Evolutionary conservation across 2,888 invertebrate genomes (phyloP), one percentile per base, ranked within the genome.

Genomic region (Dorcus hopei): DNA sequence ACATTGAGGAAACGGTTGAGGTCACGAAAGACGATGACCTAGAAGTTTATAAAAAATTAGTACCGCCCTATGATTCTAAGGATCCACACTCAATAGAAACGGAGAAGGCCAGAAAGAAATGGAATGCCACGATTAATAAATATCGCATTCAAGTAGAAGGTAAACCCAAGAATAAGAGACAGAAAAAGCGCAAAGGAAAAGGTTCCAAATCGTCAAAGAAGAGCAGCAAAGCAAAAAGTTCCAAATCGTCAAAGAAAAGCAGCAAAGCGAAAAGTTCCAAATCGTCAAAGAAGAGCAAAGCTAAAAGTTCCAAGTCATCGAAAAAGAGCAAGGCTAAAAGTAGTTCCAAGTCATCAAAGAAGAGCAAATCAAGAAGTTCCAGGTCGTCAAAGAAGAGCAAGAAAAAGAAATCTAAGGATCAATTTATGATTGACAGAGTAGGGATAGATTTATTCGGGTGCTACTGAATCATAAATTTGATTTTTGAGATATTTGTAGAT

Each of bases 121-220:
- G 61, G 61, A 53, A 58, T 3, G 57, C 59, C 14, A 43, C 49
- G 16, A 61, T 67, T 16, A 43, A 6, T 3, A 59, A 61, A n/a
- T 67, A 67, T 42, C 54, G 43, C 41, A 38, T 39, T 16, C 58
- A 59, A 52, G 59, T 64, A 6, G 56, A 57, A 19, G 61, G 61
- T 4, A 55, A 45, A 40, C 58, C 59, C 3, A 45, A 51, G 38
- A 33, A 4, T 33, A 42, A 49, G 38, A 26, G 23, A 14, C 49
- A 50, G 39, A 45, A 39, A 41, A 38, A 39, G n/a, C 41, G 38
- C 2, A 52, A 40, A 23, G 38, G 16, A 33, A 59, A 51, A 48
- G 41, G 52, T 23, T 47, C 50, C 14, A 60, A 61, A 41, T 26
- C 38, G 33, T 48, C 52, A 43, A 58, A 51, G 33, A 56, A 51